Base-by-base conservation (phyloP, 2,888 invertebrate genomes). In the Syrista parreyssii region DNA sequence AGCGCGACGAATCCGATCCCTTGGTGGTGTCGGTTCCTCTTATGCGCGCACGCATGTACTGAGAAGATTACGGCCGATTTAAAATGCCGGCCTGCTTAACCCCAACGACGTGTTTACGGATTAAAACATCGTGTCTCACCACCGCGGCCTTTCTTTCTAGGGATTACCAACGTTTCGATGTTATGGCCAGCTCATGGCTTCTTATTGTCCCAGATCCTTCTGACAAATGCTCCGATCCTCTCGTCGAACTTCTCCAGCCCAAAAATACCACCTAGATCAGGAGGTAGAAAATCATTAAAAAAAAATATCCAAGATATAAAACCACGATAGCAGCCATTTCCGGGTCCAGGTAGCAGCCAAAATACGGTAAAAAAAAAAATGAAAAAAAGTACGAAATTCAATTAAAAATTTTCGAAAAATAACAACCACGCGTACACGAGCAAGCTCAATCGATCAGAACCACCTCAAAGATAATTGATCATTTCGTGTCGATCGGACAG, bases 51-150 rank as follows among this genome's bases (percentile, higher is more conserved):
- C 78, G 78, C 75, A 75, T 79, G 80, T 78, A 71, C 75, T 75
- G 77, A 81, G 82, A 80, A 82, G 85, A 85, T 85, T 84, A 84
- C 75, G 76, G 78, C 74, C 74, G 79, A 77, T 79, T 81, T 79
- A 84, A 83, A 83, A 77, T 76, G 71, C 71, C 71, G 12, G 71
- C 32, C 71, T 74, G 75, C 75, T 74, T 33, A 75, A 33, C 40
- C 74, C 74, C 81, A 79, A 82, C 82, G 85, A 86, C 86, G 86
- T 88, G 88, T 88, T 88, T 88, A 87, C 85, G 88, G 88, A 87
- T 88, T 87, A 87, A 87, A 87, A 86, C 84, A 84, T 86, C 84
- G 83, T 81, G 81, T 79, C 81, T 79, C 81, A 75, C 73, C 76
- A 81, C 76, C 77, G 79, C 84, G 85, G 81, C 78, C 81, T 79